Conservation (phyloP, 2,888 invertebrate species). For the Rugalucina vietnamica region DNA sequence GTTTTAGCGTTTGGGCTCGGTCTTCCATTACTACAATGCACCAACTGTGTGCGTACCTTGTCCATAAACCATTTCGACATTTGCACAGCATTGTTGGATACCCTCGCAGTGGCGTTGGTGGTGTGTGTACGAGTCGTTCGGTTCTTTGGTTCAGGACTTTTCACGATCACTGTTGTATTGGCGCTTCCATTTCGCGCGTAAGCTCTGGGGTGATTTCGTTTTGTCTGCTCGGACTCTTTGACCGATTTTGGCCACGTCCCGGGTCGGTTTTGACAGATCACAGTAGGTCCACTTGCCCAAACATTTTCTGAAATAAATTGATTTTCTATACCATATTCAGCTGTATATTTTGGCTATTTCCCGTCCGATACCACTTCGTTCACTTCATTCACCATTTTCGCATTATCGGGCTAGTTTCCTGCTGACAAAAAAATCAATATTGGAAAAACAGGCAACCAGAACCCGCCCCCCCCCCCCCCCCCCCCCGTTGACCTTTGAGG, state of each 20-base stretch:
- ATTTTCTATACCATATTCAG: no score
- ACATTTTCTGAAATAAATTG: slow-evolving; percentile 57
- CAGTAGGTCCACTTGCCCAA: slow-evolving; percentile 52
- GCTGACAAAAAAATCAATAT: no score
- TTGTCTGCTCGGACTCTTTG: not conserved
- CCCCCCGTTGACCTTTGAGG: no score
- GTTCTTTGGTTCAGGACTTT: slow-evolving; percentile 1
- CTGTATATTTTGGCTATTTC: no score
- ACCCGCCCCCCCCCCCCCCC: no score
- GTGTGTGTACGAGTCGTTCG: not conserved
- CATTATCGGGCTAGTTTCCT: no score
- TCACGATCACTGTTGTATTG: not conserved
- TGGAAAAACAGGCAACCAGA: no score
- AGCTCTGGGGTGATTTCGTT: not conserved
- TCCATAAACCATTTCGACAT: slow-evolving; percentile 56
- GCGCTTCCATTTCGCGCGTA: not conserved
- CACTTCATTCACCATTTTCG: no score
- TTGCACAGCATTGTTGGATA: slow-evolving; percentile 19
- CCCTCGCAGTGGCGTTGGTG: not conserved
- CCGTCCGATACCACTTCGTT: no score
- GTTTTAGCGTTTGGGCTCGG: no score
- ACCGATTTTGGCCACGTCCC: slow-evolving; percentile 56
- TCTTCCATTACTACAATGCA: no score
- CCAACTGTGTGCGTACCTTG: slow-evolving; percentile 48
- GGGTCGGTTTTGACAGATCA: slow-evolving; percentile 27